These are phyloP conservation scores for Trematomus bernacchii DNA, from an alignment of 2,797 vertebrate genomes.

Conservation along the genomic window DNA sequence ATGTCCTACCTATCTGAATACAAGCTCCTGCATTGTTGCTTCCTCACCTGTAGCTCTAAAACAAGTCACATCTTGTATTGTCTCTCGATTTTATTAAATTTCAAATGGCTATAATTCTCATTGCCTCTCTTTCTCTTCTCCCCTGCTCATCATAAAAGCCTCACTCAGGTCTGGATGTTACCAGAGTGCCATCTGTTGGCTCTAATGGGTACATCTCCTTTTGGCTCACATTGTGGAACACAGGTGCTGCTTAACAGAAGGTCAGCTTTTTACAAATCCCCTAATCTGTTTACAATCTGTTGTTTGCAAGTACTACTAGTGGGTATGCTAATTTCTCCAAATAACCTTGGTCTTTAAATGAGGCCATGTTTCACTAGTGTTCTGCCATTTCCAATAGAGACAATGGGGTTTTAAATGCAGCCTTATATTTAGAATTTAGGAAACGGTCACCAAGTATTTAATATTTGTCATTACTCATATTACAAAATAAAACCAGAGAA, in stretches of 20 bases:
- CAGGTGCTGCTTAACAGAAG: slow-evolving; percentile 71
- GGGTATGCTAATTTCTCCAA: slow-evolving; percentile 51
- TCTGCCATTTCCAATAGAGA: slow-evolving; percentile 1
- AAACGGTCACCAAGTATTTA: neutral
- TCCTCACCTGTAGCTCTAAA: slow-evolving; percentile 30
- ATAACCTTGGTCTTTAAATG: slow-evolving; percentile 21
- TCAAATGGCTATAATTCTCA: slow-evolving; percentile 13
- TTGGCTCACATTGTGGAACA: slow-evolving; percentile 57
- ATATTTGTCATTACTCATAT: neutral
- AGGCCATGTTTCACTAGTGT: slow-evolving; percentile 12
- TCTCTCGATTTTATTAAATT: slow-evolving; percentile 47
- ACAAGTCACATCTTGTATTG: neutral
- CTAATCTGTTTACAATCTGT: slow-evolving; percentile 71
- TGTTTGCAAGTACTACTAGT: slow-evolving; percentile 54
- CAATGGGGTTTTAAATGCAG: slow-evolving; percentile 5
- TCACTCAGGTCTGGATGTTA: slow-evolving; percentile 58
- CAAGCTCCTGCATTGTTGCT: slow-evolving; percentile 7
- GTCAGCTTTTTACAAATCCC: slow-evolving; percentile 70
- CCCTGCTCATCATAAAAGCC: neutral
- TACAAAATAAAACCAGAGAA: neutral
- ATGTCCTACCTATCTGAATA: slow-evolving; percentile 18
- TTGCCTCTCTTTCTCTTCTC: neutral
- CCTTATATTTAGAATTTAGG: neutral
- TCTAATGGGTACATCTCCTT: slow-evolving; percentile 3
- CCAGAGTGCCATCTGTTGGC: slow-evolving; percentile 83